A percentile compares a stretch with the other conserved stretches of the same genome.
phyloP scores from a whole-genome alignment of 2,797 vertebrate genomes.

The Gallinago nigripennis region DNA sequence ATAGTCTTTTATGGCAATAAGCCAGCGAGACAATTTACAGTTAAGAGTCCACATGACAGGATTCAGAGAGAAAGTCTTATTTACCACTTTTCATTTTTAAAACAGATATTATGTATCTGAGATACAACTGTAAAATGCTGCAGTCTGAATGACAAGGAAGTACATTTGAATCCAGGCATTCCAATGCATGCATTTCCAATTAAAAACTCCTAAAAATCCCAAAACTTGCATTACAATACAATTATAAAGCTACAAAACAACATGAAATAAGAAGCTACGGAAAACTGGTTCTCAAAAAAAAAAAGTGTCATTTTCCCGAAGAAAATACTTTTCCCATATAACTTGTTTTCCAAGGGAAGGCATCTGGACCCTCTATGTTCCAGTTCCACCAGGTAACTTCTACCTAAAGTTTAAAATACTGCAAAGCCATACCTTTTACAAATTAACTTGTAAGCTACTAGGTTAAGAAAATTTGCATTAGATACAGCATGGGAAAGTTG shows the following conservation, averaged over 20 bases:
- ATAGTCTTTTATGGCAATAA: neutral
- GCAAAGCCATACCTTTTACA: neutral
- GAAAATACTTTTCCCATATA: neutral
- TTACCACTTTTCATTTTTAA: neutral
- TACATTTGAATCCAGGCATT: neutral
- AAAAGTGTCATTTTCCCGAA: neutral
- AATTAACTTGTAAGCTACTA: neutral
- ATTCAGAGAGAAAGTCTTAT: neutral
- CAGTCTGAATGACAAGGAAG: neutral
- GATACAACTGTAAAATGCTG: neutral
- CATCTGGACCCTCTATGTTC: neutral
- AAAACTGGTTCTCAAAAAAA: neutral
- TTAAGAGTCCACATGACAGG: neutral
- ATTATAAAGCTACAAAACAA: neutral
- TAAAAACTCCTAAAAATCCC: neutral
- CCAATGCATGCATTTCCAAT: neutral
- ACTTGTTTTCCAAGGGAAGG: neutral
- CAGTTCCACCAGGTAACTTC: neutral
- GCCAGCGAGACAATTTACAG: neutral
- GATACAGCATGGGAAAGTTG: neutral
- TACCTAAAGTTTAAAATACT: neutral
- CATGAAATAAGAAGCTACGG: neutral
- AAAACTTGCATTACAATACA: neutral
- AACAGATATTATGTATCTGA: neutral
- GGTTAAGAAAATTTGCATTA: neutral